Base-by-base conservation (phyloP, 1,140 invertebrate genomes). In the Steinernema feltiae region DNA sequence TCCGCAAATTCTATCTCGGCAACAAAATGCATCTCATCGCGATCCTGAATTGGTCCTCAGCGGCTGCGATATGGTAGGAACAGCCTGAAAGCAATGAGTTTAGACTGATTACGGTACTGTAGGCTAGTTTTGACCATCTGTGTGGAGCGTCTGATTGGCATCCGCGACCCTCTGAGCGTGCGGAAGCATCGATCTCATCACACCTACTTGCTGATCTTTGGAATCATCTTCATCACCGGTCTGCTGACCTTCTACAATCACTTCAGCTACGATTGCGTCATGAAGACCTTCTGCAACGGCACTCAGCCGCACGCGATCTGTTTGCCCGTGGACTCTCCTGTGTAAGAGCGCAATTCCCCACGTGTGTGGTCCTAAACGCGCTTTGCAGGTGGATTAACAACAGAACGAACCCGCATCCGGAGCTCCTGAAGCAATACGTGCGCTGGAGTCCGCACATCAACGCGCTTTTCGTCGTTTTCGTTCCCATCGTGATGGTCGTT, bases 41-140 rank as follows among this genome's bases (percentile, higher is more conserved):
- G 15, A 48, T 80, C 12, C 32, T 77, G 2, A 80, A 80, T 73
- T 79, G 77, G 78, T 69, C 78, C 27, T 81, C 79, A 7, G 79
- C 79, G 3, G 73, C 78, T 1, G 79, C 79, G 21, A 80, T 80
- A 2, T 80, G 79, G 79, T 80, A n/a, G 15, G 76, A 32, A 41
- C 7, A 41, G 0, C 21, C 15, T 29, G n/a, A 0, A 21, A 27
- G 53, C 24, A 15, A 15, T 21, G 24, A 27, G 2, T 63, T 27
- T 27, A n/a, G 24, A 21, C 30, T 0, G 1, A 30, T 17, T 1
- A 75, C 41, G n/a, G n/a, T 78, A 2, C 63, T 79, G 72, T 32
- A 80, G 79, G 79, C 69, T 80, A 41, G 77, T 80, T 17, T 76
- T 80, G 48, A 78, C 74, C 30, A 76, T 80, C 21, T 80, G 73